These are phyloP conservation scores for Dusona sp. DNA, from an alignment of 2,888 invertebrate genomes.

Conservation along the genomic window DNA sequence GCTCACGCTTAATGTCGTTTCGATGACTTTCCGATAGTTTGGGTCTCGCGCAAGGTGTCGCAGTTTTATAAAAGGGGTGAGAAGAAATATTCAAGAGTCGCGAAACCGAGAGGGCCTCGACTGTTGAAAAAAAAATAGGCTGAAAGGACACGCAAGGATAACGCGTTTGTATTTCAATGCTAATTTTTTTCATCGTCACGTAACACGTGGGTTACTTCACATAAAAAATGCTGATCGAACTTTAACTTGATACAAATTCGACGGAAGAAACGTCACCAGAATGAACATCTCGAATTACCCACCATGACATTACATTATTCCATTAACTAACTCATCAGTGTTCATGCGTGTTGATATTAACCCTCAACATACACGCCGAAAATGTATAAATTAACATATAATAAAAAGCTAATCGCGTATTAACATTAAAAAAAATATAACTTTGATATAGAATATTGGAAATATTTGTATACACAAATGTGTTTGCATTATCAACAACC, in stretches of 20 bases:
- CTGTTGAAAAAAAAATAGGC: constrained; percentile 72
- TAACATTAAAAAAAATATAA: too few relatives aligned
- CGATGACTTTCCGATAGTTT: constrained; percentile 84
- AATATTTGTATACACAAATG: too few relatives aligned
- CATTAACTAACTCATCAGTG: constrained; percentile 9
- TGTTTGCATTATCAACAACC: too few relatives aligned
- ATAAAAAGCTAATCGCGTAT: not conserved
- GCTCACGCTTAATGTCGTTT: constrained; percentile 79
- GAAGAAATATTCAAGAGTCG: not conserved
- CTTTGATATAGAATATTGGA: too few relatives aligned
- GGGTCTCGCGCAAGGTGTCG: constrained; percentile 73
- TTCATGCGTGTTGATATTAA: not conserved
- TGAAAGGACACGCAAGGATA: constrained; percentile 52
- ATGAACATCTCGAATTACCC: constrained; percentile 25
- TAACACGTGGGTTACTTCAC: constrained; percentile 79
- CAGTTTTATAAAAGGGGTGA: constrained; percentile 41
- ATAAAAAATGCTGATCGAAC: constrained; percentile 71
- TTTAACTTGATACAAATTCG: constrained; percentile 35
- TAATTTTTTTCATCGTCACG: constrained; percentile 84
- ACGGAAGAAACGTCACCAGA: constrained; percentile 15
- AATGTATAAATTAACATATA: constrained; percentile 31
- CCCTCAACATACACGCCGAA: not conserved
- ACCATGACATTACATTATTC: constrained; percentile 51
- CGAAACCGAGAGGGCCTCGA: constrained; percentile 15
- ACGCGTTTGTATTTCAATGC: constrained; percentile 73